These are phyloP conservation scores for Diorhabda carinulata DNA, from an alignment of 1,140 invertebrate genomes.

Conservation along the genomic window DNA sequence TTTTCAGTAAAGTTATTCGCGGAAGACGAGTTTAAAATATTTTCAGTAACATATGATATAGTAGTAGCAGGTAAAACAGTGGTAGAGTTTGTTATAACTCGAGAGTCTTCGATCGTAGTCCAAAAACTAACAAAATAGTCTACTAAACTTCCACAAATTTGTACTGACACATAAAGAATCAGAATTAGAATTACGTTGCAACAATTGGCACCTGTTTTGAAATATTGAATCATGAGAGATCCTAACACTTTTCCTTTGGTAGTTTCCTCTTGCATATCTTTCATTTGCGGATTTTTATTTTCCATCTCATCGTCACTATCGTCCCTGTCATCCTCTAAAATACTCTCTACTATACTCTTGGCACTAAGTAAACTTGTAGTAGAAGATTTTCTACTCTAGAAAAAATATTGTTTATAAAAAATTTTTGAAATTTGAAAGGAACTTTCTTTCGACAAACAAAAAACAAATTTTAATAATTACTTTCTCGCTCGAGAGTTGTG, in stretches of 20 bases:
- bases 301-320: constrained; percentile 26
- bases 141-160: constrained; percentile 62
- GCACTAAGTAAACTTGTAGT: constrained; percentile 29
- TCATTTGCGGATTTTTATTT: constrained; percentile 26
- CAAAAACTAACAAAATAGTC: constrained; percentile 80
- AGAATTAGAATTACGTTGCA: constrained; percentile 56
- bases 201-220: constrained; percentile 61
- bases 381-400: constrained; percentile 31
- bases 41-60: background rate
- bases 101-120: constrained; percentile 49
- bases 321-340: constrained; percentile 26
- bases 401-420: background rate
- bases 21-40: too few species aligned
- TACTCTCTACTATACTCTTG: constrained; percentile 32
- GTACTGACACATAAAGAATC: constrained; percentile 60
- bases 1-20: background rate
- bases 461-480: too few species aligned
- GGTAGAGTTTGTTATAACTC: background rate
- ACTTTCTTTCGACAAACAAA: too few species aligned
- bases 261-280: constrained; percentile 39
- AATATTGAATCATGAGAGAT: constrained; percentile 54
- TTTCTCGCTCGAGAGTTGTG: too few species aligned
- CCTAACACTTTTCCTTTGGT: constrained; percentile 42
- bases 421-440: too few species aligned
- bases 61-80: background rate